Evolutionary conservation across 2,113 vertebrate genomes (phyloP), one percentile per base, ranked within the genome.

Genomic region (Kryptolebias marmoratus): DNA sequence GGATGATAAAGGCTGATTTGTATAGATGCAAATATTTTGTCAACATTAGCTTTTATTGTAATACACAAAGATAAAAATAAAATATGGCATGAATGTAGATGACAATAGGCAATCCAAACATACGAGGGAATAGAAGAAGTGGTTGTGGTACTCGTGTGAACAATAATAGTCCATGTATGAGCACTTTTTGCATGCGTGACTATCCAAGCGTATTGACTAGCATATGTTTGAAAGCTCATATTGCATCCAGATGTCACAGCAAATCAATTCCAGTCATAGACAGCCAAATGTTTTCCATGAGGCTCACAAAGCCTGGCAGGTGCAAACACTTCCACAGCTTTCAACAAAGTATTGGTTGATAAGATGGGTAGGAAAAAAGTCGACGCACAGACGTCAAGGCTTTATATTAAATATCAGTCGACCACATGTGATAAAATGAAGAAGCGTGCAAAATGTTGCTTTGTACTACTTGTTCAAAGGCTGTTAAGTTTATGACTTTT

Each of bases 201-300:
- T 49, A 64, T 82, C 73, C 63, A 1, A 79, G 73, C 59, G 47
- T 81, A 77, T 84, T 68, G 80, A 87, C 82, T 71, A 81, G 86
- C 90, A 92, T 84, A 81, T 93, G 91, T 89, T 81, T 81, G 82
- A 70, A 76, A 80, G 89, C 92, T 94, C 91, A 82, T 81, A 90
- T 94, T 93, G 88, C 92, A 64, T 92, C 91, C 94, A 94, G 91
- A 94, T 94, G 94, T 93, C 90, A 84, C 71, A 69, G 80, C 86
- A 84, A 92, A 94, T 94, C 93, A 94, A 90, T 92, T 92, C 81
- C 86, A 91, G 88, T 90, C 89, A 90, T 88, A 91, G 89, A 87
- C 81, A 78, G 87, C 84, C 89, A 66, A 90, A 92, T 73, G 93
- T 92, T 91, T 94, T 93, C 90, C 93, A 93, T 89, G 91, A 93